These are phyloP conservation scores for Adelosebastes latens DNA, from an alignment of 2,797 vertebrate species.

Conservation along the genomic window DNA sequence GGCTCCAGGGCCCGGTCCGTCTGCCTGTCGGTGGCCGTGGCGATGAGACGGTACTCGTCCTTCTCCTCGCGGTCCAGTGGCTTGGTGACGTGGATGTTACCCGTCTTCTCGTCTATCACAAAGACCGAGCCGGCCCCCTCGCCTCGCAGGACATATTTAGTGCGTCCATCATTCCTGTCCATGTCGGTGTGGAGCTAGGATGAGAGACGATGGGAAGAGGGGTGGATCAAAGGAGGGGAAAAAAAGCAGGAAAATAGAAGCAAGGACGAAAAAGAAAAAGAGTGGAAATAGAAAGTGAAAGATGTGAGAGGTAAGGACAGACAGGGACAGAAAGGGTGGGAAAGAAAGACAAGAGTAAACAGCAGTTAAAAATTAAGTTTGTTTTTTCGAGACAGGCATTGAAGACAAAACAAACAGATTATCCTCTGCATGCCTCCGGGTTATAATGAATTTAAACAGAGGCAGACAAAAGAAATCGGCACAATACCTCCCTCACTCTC, in stretches of 20 bases:
- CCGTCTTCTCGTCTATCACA: conserved; percentile 93
- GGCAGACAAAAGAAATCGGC: conserved; percentile 52
- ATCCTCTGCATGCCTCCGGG: conserved; percentile 62
- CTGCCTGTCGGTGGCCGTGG: conserved; percentile 90
- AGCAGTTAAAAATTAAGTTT: conserved; percentile 71
- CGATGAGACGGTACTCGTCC: conserved; percentile 90
- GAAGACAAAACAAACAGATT: conserved; percentile 74
- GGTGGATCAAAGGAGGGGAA: too few relatives aligned
- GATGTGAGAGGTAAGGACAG: conserved; percentile 2
- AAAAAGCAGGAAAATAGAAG: background rate
- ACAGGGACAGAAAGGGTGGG: conserved; percentile 20
- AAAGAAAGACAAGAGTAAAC: conserved; percentile 54
- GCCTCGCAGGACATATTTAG: conserved; percentile 90
- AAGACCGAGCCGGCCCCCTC: conserved; percentile 93
- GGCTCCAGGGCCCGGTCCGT: conserved; percentile 92
- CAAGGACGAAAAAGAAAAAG: background rate
- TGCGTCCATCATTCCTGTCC: conserved; percentile 90
- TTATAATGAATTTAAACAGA: conserved; percentile 65
- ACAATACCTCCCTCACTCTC: conserved; percentile 31
- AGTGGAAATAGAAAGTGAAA: background rate
- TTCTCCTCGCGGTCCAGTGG: conserved; percentile 93
- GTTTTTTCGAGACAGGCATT: conserved; percentile 54
- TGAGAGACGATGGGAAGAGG: background rate
- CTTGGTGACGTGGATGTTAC: conserved; percentile 94
- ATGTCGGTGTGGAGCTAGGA: conserved; percentile 89